Conservation (phyloP, 92 coral and sea anemone genomes). For the Anthopleura xanthogrammica region DNA sequence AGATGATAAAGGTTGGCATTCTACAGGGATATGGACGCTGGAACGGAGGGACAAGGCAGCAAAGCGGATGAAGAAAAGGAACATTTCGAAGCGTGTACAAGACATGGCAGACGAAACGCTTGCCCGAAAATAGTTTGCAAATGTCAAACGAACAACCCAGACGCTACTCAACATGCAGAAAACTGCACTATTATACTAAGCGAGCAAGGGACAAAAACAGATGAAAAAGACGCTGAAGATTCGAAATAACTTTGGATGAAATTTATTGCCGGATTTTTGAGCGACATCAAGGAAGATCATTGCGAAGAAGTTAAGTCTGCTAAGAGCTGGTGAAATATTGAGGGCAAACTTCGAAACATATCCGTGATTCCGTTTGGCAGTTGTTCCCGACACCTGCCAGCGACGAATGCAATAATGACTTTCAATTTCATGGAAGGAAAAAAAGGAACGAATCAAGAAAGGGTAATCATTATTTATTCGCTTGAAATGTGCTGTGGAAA, state of each 20-base stretch:
- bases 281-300: neutral
- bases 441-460: neutral
- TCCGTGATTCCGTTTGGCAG: neutral
- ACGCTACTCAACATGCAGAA: conserved; percentile 16
- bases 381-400: neutral
- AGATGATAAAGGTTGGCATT: neutral
- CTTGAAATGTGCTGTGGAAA: neutral
- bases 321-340: neutral
- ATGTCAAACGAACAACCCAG: conserved; percentile 20
- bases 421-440: neutral
- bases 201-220: neutral
- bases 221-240: neutral
- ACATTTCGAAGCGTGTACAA: conserved; percentile 42
- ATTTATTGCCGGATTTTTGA: neutral
- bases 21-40: neutral
- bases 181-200: neutral
- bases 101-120: conserved; percentile 70
- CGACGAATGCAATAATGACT: neutral
- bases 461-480: neutral
- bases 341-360: neutral
- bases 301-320: neutral
- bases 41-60: conserved; percentile 14
- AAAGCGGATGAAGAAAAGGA: conserved; percentile 19
- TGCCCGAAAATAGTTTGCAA: conserved; percentile 41
- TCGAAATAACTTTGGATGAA: conserved; percentile 1